Conservation (phyloP, 1,140 invertebrate genomes). For the Microplitis mediator region DNA sequence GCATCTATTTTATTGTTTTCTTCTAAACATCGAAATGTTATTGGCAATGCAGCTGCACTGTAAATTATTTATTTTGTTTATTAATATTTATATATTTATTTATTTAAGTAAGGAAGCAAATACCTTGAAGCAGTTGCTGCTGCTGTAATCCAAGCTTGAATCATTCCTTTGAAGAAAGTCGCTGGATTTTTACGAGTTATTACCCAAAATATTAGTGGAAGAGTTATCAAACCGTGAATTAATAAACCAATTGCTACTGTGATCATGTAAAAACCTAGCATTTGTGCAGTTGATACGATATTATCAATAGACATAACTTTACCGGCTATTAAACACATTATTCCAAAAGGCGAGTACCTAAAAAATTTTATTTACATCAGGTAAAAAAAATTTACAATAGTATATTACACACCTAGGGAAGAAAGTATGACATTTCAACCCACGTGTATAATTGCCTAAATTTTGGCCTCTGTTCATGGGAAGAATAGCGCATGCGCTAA, state of each 20-base stretch:
- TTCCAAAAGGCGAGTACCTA: constrained; percentile 75
- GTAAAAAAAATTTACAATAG: too few relatives aligned
- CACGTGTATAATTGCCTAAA: not conserved
- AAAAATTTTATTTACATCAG: not conserved
- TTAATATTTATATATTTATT: not conserved
- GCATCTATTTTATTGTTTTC: constrained; percentile 75
- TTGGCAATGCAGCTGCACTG: constrained; percentile 76
- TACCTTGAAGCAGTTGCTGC: constrained; percentile 74
- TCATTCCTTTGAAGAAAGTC: constrained; percentile 67
- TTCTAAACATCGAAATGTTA: constrained; percentile 79
- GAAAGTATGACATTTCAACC: too few relatives aligned
- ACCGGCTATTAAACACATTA: constrained; percentile 72
- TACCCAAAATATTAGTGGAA: constrained; percentile 70
- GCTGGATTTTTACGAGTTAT: constrained; percentile 70
- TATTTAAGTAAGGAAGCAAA: not conserved
- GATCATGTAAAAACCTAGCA: constrained; percentile 71
- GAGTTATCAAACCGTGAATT: constrained; percentile 69
- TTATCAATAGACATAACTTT: constrained; percentile 72
- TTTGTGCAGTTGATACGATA: constrained; percentile 66
- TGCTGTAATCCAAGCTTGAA: constrained; percentile 72
- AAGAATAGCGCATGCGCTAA: too few relatives aligned
- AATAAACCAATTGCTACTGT: constrained; percentile 71
- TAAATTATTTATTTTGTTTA: constrained; percentile 18
- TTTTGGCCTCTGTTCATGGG: too few relatives aligned
- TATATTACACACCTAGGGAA: too few relatives aligned